Base-by-base conservation (phyloP, 2,888 invertebrate species). In the Hecatera dysodea region DNA sequence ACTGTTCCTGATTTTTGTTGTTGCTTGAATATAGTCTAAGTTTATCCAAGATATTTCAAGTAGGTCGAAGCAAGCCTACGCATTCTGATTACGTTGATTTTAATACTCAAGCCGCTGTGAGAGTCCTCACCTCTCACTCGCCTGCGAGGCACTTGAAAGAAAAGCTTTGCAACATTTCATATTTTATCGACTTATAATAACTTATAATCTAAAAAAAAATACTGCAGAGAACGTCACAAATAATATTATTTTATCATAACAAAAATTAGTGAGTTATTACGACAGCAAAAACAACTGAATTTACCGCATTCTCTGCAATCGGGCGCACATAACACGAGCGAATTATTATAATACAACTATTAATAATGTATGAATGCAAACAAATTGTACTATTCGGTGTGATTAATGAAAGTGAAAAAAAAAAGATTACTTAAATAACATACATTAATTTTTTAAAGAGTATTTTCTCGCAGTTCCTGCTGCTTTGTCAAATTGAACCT, bases 371-470 rank as follows among this genome's bases (percentile, higher is more conserved):
- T 84, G 85, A 92, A 91, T 90, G 90, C 90, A 90, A 90, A 88
- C 86, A 81, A 84, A 88, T 93, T 93, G 93, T 93, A 93, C 93
- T 93, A 88, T 91, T 88, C 81, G 91, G 90, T 90, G 87, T 76
- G 85, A 81, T 80, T 77, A 82, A 75, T 84, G 77, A 75, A 71
- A 79, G 80, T 83, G 78, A 60, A 72, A 80, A 67, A 76, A n/a
- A 75, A 69, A 74, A 81, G 63, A 76, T 82, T 77, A 78, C 74
- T 72, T 78, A 66, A 66, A 72, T 72, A 76, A 78, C 72, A 65
- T 80, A 78, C 73, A 79, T 75, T 3, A 67, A 53, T 59, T 74
- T 75, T 78, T 77, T 78, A 24, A 72, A 76, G 85, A 85, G 78
- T 80, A 78, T 82, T 82, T 81, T 73, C 56, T 75, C 63, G 81